phyloP scores from a whole-genome alignment of 2,888 invertebrate genomes.

The Tipula unca region DNA sequence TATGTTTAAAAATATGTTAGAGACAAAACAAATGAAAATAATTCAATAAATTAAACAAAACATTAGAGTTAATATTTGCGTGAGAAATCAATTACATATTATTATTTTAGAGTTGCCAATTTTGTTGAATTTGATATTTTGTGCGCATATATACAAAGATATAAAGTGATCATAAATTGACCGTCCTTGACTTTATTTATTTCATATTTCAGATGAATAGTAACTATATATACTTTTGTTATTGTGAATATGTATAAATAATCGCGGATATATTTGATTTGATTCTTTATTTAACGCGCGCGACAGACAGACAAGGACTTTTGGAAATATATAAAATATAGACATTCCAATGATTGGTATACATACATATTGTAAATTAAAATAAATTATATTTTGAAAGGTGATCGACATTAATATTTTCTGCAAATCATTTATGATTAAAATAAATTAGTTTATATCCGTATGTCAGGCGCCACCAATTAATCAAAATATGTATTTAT shows the following conservation, averaged over 20 bases:
- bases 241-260: background rate
- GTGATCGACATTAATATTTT: background rate
- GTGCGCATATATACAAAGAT: background rate
- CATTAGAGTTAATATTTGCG: background rate
- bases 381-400: background rate
- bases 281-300: background rate
- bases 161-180: background rate
- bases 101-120: background rate
- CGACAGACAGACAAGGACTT: background rate
- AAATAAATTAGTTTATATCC: background rate
- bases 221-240: background rate
- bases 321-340: background rate
- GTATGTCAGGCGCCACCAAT: background rate
- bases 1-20: background rate
- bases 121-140: background rate
- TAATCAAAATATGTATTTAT: background rate
- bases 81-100: background rate
- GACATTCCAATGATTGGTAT: background rate
- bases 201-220: background rate
- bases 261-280: background rate
- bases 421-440: background rate
- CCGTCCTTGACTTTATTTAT: background rate
- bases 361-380: background rate
- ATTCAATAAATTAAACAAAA: background rate
- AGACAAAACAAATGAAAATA: background rate